Percentiles rank a stretch among this genome's conserved stretches.
phyloP scores from a whole-genome alignment of 1,140 invertebrate species.

The Brachystomella parvula region DNA sequence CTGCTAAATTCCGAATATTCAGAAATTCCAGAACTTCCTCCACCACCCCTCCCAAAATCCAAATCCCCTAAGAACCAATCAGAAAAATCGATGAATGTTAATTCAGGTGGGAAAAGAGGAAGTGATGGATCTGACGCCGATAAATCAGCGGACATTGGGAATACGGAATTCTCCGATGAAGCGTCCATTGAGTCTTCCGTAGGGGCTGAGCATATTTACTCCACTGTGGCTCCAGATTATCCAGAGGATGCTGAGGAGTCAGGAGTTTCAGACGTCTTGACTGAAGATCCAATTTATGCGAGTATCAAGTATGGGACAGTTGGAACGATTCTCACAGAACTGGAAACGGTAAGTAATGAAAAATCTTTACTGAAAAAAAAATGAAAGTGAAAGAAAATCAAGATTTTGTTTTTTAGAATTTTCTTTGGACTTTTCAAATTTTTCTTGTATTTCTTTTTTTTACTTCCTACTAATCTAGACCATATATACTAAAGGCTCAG shows the following conservation, averaged over 20 bases:
- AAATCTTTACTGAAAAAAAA: neutral
- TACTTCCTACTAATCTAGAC: too few relatives aligned
- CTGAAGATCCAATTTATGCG: slow-evolving; percentile 18
- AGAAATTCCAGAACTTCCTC: too few relatives aligned
- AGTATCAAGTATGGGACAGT: slow-evolving; percentile 30
- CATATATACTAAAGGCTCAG: too few relatives aligned
- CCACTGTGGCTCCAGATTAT: neutral
- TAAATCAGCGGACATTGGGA: too few relatives aligned
- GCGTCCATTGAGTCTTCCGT: neutral
- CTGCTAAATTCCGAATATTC: slow-evolving; percentile 1
- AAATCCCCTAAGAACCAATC: too few relatives aligned
- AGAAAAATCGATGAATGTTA: neutral
- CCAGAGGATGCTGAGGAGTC: neutral
- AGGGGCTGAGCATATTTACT: neutral
- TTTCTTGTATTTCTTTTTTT: too few relatives aligned
- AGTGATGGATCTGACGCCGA: neutral
- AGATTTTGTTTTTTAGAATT: too few relatives aligned
- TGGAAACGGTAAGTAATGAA: slow-evolving; percentile 19
- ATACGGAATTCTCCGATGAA: too few relatives aligned
- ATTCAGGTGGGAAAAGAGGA: neutral
- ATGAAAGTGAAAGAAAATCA: too few relatives aligned
- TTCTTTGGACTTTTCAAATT: too few relatives aligned
- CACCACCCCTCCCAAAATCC: too few relatives aligned
- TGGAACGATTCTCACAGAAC: slow-evolving; percentile 24
- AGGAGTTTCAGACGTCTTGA: too few relatives aligned